phyloP scores from a whole-genome alignment of 1,140 invertebrate species.

The Portunus trituberculatus region DNA sequence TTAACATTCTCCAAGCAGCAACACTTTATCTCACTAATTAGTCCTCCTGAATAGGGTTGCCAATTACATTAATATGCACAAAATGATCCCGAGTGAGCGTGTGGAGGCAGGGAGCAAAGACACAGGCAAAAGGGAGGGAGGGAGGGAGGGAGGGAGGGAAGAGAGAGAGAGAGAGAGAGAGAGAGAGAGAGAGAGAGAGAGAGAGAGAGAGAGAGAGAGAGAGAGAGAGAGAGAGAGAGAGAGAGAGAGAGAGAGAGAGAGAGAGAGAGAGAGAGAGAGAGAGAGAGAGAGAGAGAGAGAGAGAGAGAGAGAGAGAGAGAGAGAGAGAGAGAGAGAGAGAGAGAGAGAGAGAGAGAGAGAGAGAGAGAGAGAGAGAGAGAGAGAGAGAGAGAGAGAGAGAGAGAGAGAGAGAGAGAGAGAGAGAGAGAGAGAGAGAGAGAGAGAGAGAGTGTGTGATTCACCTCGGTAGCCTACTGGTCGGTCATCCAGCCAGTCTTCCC shows the following conservation, averaged over 20 bases:
- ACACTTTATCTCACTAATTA: conserved; percentile 70
- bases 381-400: background rate
- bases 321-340: background rate
- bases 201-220: background rate
- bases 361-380: background rate
- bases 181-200: background rate
- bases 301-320: conserved; percentile 20
- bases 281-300: background rate
- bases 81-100: conserved; percentile 39
- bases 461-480: too few relatives aligned
- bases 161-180: too few relatives aligned
- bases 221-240: background rate
- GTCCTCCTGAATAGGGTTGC: conserved; percentile 53
- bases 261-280: background rate
- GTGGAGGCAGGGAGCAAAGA: background rate
- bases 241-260: background rate
- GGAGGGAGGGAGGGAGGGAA: background rate
- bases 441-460: too few relatives aligned
- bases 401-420: too few relatives aligned
- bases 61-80: conserved; percentile 75
- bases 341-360: background rate
- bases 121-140: background rate
- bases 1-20: conserved; percentile 44
- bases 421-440: too few relatives aligned
- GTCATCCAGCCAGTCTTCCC: too few relatives aligned